A percentile compares a stretch with the other conserved stretches of the same genome.
phyloP scores from a whole-genome alignment of 2,797 vertebrate genomes.

The Falco berigora region DNA sequence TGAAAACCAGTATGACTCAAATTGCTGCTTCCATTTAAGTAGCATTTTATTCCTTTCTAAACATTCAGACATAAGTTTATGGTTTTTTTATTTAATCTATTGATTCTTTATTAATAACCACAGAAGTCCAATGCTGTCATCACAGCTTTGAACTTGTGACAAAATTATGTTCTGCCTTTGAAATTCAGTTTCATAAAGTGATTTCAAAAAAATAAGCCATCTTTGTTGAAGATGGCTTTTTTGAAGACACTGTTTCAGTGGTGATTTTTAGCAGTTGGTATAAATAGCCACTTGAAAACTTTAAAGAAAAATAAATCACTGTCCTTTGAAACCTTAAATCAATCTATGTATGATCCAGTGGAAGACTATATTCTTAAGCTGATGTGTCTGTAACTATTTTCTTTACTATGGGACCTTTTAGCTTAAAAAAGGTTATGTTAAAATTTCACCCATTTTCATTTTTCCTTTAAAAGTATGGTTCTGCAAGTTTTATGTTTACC shows the following conservation, averaged over 20 bases:
- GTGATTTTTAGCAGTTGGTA: neutral
- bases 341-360: neutral
- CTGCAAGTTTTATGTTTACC: neutral
- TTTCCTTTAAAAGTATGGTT: neutral
- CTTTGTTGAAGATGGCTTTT: neutral
- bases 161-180: neutral
- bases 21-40: neutral
- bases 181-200: neutral
- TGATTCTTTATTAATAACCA: neutral
- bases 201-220: neutral
- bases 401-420: neutral
- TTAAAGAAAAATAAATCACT: neutral
- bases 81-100: neutral
- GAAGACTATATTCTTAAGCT: neutral
- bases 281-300: neutral
- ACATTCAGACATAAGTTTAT: accelerated
- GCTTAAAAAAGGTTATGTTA: neutral
- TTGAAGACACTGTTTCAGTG: neutral
- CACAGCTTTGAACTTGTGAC: neutral
- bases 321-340: neutral
- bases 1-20: neutral
- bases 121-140: neutral
- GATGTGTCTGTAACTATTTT: neutral
- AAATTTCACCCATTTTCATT: neutral
- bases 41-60: neutral